Conservation (phyloP, 2,113 vertebrate genomes). For the Arenaria interpres region DNA sequence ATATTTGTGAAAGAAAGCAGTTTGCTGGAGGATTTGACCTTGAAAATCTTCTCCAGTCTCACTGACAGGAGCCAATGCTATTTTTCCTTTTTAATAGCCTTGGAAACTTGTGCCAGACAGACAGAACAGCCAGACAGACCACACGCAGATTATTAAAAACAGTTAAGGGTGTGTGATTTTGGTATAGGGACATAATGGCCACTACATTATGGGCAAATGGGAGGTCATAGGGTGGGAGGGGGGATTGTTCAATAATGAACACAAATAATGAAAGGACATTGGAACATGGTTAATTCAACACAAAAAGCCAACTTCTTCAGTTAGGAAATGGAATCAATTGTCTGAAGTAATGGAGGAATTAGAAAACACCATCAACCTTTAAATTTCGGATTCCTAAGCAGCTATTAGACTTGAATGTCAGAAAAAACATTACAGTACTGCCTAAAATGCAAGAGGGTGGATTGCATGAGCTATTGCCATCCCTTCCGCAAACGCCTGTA, state of each 20-base stretch:
- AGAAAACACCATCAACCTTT: not conserved
- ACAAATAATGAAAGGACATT: constrained; percentile 23
- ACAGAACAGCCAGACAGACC: constrained; percentile 45
- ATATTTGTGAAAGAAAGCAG: constrained; percentile 52
- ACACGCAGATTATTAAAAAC: constrained; percentile 45
- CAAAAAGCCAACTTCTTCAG: constrained; percentile 22
- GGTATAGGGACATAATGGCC: not conserved
- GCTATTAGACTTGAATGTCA: not conserved
- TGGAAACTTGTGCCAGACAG: constrained; percentile 50
- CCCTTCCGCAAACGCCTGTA: not conserved
- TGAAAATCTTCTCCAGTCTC: constrained; percentile 56
- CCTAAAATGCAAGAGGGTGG: not conserved
- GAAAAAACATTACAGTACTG: not conserved
- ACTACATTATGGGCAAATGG: not conserved
- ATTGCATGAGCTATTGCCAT: not conserved
- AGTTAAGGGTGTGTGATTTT: constrained; percentile 36
- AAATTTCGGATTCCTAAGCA: not conserved
- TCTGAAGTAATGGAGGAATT: not conserved
- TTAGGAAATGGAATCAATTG: constrained; percentile 14
- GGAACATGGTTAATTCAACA: constrained; percentile 21
- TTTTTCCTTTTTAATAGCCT: constrained; percentile 50
- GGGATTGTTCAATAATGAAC: constrained; percentile 4
- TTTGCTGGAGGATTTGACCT: constrained; percentile 61
- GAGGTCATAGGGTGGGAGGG: not conserved
- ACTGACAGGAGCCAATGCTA: constrained; percentile 45